Evolutionary conservation across 2,113 vertebrate genomes (phyloP).

Genomic region (Romanogobio albipinnatus): DNA sequence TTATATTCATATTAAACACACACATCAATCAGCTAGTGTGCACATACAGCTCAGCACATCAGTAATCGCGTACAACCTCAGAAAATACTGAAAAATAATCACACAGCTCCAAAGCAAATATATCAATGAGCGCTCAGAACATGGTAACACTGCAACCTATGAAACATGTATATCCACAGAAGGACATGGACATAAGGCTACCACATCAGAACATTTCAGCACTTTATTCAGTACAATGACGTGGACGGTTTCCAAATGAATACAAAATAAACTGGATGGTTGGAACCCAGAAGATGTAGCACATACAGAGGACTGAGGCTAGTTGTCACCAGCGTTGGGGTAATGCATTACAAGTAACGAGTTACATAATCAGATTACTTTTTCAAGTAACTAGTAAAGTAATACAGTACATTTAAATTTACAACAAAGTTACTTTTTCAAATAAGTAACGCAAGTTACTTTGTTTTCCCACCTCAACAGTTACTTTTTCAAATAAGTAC

Average conservation of each 20-base stretch:
- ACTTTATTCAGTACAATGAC: constrained; percentile 5
- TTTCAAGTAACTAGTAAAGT: too few species aligned
- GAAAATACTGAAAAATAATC: background rate
- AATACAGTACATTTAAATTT: too few species aligned
- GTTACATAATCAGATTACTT: too few species aligned
- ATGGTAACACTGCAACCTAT: background rate
- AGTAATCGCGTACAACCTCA: background rate
- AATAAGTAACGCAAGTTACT: too few species aligned
- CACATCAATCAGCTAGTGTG: background rate
- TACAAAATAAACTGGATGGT: background rate
- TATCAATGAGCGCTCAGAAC: background rate
- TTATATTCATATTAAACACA: constrained; percentile 13
- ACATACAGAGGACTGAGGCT: background rate
- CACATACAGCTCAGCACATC: constrained; percentile 9
- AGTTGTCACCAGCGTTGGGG: background rate
- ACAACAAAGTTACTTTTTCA: too few species aligned
- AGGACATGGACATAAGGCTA: background rate
- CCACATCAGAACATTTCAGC: constrained; percentile 5
- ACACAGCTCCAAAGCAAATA: background rate
- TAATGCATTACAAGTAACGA: too few species aligned
- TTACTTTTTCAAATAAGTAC: too few species aligned
- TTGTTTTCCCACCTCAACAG: too few species aligned
- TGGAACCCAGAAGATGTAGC: background rate
- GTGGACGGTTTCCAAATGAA: background rate
- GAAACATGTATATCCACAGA: background rate